These are phyloP conservation scores for Galerucella nymphaeae DNA, from an alignment of 2,888 invertebrate species.

Conservation along the genomic window DNA sequence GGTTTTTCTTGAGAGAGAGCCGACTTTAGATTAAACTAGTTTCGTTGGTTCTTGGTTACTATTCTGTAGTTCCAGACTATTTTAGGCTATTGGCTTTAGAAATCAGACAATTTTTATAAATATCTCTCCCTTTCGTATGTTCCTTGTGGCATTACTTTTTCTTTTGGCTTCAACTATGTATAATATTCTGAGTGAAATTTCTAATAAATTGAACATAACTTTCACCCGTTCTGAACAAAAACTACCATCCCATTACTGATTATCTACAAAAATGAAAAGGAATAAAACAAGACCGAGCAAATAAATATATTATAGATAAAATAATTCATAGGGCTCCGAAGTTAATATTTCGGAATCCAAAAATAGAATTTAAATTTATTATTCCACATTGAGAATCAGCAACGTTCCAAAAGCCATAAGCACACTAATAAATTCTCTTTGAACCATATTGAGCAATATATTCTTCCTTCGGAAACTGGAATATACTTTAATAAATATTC, in stretches of 20 bases:
- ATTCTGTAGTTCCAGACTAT: too few species aligned
- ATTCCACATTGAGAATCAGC: conserved; percentile 29
- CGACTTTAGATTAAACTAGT: too few species aligned
- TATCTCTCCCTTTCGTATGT: too few species aligned
- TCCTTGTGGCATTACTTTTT: too few species aligned
- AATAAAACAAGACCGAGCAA: background rate
- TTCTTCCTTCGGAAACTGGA: conserved; percentile 25
- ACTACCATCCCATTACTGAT: background rate
- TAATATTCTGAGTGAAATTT: too few species aligned
- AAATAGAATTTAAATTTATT: conserved; percentile 22
- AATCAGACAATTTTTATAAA: too few species aligned
- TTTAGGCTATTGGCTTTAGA: too few species aligned
- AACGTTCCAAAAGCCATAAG: conserved; percentile 37
- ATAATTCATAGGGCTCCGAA: conserved; percentile 7
- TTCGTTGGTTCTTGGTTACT: too few species aligned
- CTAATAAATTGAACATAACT: too few species aligned
- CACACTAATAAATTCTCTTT: conserved; percentile 41
- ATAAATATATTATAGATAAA: conserved; percentile 3
- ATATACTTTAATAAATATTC: conserved; percentile 39
- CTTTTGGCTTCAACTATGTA: too few species aligned
- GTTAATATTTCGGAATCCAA: conserved; percentile 18
- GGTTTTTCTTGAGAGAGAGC: too few species aligned
- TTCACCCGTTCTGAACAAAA: too few species aligned
- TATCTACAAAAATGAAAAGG: background rate
- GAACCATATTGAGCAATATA: conserved; percentile 37